Percentiles rank a stretch among this genome's conserved stretches.
These are phyloP conservation scores for Fissipunctia ypsillon DNA, from an alignment of 2,888 invertebrate genomes.

Conservation along the genomic window DNA sequence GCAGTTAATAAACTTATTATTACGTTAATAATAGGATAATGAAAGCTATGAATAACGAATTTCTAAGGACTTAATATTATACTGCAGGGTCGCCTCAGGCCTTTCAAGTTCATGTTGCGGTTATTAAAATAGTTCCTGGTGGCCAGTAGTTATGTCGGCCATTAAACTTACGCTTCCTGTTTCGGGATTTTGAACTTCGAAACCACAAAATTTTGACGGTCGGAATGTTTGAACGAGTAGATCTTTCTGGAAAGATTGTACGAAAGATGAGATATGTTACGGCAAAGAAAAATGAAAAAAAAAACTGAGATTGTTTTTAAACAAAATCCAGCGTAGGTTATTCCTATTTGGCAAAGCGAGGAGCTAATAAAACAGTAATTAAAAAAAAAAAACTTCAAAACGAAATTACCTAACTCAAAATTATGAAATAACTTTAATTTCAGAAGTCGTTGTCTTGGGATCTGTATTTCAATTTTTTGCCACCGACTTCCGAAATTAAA, in stretches of 20 bases:
- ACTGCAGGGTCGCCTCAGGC: not conserved
- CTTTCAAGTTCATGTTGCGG: conserved; percentile 7
- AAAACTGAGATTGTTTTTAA: not conserved
- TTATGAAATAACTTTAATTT: too few species aligned
- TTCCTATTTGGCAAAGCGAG: not conserved
- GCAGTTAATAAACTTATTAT: conserved; percentile 11
- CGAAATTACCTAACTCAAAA: too few species aligned
- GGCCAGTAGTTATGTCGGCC: conserved; percentile 11
- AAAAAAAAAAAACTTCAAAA: too few species aligned
- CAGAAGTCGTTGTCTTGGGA: too few species aligned
- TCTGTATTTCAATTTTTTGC: too few species aligned
- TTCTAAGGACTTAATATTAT: conserved; percentile 3
- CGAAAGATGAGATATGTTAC: not conserved
- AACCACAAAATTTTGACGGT: not conserved
- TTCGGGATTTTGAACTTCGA: conserved; percentile 19
- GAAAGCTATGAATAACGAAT: conserved; percentile 31
- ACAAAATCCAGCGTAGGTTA: not conserved
- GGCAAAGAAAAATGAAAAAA: not conserved
- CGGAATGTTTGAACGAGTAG: not conserved
- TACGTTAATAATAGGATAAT: conserved; percentile 4
- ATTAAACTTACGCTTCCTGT: conserved; percentile 39
- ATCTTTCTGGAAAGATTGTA: not conserved
- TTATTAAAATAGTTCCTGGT: conserved; percentile 50
- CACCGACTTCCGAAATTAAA: too few species aligned
- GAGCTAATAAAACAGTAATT: too few species aligned